A percentile compares a stretch with the other conserved stretches of the same genome.
Evolutionary conservation across 2,888 invertebrate species (phyloP).

Genomic region (Luperina testacea): DNA sequence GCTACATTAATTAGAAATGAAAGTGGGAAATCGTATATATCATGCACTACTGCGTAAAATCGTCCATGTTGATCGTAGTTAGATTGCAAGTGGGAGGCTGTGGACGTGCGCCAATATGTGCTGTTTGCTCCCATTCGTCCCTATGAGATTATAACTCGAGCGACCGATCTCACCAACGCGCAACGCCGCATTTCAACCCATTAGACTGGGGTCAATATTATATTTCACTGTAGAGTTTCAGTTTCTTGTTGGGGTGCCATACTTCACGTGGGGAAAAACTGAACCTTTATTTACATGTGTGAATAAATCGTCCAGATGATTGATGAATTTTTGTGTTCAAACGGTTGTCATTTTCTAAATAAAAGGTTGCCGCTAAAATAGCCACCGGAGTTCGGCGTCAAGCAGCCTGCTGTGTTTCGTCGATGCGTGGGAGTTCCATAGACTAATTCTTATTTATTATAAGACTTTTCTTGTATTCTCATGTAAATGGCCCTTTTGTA

Average conservation of each 20-base stretch:
- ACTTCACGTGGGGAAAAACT: background rate
- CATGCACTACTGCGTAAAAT: slow-evolving; percentile 63
- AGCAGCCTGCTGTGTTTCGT: too few species aligned
- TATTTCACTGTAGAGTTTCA: slow-evolving; percentile 45
- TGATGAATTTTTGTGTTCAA: background rate
- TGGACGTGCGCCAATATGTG: slow-evolving; percentile 65
- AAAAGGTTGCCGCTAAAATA: background rate
- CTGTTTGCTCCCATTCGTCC: slow-evolving; percentile 59
- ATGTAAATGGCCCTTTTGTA: too few species aligned
- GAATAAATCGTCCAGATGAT: background rate
- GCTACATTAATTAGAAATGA: slow-evolving; percentile 72
- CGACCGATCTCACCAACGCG: slow-evolving; percentile 41
- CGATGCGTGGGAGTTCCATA: background rate
- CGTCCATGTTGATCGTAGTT: slow-evolving; percentile 61
- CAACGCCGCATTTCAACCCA: slow-evolving; percentile 59
- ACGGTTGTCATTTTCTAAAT: background rate
- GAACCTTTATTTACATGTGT: background rate
- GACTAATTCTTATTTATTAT: background rate
- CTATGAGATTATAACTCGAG: slow-evolving; percentile 60
- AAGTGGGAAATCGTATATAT: slow-evolving; percentile 58
- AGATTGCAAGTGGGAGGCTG: slow-evolving; percentile 61
- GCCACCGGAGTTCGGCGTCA: too few species aligned
- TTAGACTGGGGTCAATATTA: slow-evolving; percentile 67
- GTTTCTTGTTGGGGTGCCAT: slow-evolving; percentile 10
- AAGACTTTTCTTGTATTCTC: too few species aligned